Base-by-base conservation (phyloP, 1,140 invertebrate genomes). In the Planococcus citri region DNA sequence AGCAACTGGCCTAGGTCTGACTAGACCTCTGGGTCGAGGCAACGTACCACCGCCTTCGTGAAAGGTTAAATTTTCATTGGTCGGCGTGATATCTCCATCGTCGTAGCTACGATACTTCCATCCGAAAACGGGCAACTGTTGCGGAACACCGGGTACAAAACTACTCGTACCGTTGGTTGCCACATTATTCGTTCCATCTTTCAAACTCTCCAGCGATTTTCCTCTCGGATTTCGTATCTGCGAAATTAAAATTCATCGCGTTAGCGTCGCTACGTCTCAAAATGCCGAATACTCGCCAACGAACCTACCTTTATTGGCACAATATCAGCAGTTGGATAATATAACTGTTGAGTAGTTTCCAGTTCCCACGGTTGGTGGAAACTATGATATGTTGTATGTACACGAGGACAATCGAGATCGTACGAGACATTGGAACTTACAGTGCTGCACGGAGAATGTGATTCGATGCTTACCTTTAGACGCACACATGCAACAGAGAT, bases 71-170 rank as follows among this genome's bases (percentile, higher is more conserved):
- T 80, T 82, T 79, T 93, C 90, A 76, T 92, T 92, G 69, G 91
- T 93, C 1, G 90, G 90, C 24, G 90, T 92, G 60, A 92, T 86
- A 77, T 94, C 91, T 21, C 90, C 91, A 76, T 94, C 91, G 76
- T 94, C 91, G 76, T 91, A 93, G 68, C 90, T 83, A 29, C 83
- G 82, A 69, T 71, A 68, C 72, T 91, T 83, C 88, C 91, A 93
- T 21, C 78, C 78, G 20, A 80, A 71, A 0, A 75, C 71, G 57
- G 78, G 78, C 1, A 75, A 74, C 38, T 78, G 77, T n/a, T 70
- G 74, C 14, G 74, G 71, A 68, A 68, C 71, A 20, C 72, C 72
- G 22, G 60, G 60, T 8, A 74, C 73, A 68, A 76, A 75, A 68
- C 73, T 74, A 70, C 73, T 74, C 1, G 73, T 75, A 3, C 75